These are phyloP conservation scores for Chionis minor DNA, from an alignment of 2,113 vertebrate species.

Conservation along the genomic window DNA sequence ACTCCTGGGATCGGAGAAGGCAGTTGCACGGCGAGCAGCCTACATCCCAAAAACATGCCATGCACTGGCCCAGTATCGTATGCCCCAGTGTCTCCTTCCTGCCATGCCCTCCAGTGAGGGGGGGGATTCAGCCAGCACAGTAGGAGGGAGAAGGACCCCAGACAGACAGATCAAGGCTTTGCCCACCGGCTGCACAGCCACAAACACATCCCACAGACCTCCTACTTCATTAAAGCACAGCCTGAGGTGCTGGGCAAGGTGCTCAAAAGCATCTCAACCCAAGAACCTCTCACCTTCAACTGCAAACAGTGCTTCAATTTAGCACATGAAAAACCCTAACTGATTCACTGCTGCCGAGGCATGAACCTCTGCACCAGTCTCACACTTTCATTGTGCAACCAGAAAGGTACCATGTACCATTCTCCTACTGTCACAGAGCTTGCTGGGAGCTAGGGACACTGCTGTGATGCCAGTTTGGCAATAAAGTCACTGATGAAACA, in stretches of 20 bases:
- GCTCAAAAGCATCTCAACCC: neutral
- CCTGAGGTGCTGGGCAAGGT: neutral
- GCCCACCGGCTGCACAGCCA: neutral
- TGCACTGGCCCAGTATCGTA: neutral
- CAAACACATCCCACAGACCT: neutral
- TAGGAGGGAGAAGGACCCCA: neutral
- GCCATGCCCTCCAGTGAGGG: accelerated
- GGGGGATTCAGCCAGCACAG: neutral
- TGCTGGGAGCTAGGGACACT: neutral
- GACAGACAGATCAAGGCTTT: neutral
- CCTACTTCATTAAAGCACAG: neutral
- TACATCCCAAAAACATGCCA: neutral
- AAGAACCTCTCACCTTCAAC: neutral
- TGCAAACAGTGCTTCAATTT: neutral
- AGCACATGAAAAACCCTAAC: neutral
- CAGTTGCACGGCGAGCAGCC: neutral
- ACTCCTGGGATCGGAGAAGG: neutral
- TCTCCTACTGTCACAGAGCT: neutral
- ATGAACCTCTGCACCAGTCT: neutral
- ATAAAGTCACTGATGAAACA: neutral
- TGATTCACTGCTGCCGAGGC: neutral
- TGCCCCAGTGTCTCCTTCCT: neutral
- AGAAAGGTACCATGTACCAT: neutral
- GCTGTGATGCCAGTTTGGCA: neutral
- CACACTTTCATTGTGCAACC: neutral